A percentile compares a stretch with the other conserved stretches of the same genome.
phyloP scores from a whole-genome alignment of 2,797 vertebrate species.

The Melanotaenia boesemani region DNA sequence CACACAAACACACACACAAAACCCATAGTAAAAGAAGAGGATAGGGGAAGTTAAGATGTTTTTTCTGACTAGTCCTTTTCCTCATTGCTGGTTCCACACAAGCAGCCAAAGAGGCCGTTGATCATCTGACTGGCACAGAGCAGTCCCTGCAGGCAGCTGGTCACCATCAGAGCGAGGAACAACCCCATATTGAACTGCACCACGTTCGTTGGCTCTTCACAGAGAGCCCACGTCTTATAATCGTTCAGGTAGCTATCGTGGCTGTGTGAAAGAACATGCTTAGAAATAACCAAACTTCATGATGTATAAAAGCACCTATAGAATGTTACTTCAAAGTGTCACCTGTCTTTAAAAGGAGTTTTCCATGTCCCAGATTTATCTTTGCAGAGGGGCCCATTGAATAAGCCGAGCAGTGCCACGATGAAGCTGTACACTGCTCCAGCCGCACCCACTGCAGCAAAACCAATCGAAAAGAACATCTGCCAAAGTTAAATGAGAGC shows the following conservation, averaged over 20 bases:
- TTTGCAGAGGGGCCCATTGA: conserved; percentile 76
- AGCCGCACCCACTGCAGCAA: conserved; percentile 73
- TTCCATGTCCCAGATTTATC: accelerated
- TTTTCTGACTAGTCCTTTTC: conserved; percentile 53
- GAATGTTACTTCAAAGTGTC: conserved; percentile 13
- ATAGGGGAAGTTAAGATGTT: not conserved
- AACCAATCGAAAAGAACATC: conserved; percentile 84
- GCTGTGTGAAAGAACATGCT: conserved; percentile 46
- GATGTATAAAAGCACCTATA: not conserved
- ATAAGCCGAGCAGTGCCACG: conserved; percentile 72
- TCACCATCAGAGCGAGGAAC: conserved; percentile 75
- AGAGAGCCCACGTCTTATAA: conserved; percentile 1
- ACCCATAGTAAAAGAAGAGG: not conserved
- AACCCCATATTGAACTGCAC: conserved; percentile 79
- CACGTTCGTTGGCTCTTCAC: conserved; percentile 69
- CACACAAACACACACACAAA: not conserved
- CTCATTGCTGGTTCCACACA: conserved; percentile 75
- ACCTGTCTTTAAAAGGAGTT: conserved; percentile 67
- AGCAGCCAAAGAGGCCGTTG: conserved; percentile 81
- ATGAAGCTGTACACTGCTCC: conserved; percentile 79
- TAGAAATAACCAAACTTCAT: not conserved
- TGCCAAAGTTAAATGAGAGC: conserved; percentile 45
- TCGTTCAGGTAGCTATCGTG: conserved; percentile 63
- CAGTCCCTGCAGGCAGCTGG: conserved; percentile 67
- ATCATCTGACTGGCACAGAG: conserved; percentile 79